Percentiles rank a stretch among this genome's conserved stretches.
Conservation (phyloP, 2,888 invertebrate species). For the Andrena bucephala region DNA sequence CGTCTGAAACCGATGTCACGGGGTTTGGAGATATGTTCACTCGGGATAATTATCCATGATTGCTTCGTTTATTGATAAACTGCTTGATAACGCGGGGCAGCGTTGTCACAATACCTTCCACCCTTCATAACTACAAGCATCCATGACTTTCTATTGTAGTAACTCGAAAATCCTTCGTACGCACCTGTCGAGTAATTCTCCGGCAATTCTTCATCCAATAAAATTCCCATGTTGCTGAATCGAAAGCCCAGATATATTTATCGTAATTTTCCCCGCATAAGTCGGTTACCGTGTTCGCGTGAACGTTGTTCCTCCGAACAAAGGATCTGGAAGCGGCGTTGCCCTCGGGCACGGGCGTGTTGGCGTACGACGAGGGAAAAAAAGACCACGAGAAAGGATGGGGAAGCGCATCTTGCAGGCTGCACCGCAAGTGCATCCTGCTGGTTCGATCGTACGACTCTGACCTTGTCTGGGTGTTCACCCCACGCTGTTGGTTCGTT, state of each 20-base stretch:
- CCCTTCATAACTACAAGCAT: too few relatives aligned
- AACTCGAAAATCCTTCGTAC: neutral
- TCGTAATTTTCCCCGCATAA: neutral
- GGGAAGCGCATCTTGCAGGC: constrained; percentile 42
- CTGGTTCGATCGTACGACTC: constrained; percentile 61
- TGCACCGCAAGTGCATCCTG: constrained; percentile 70
- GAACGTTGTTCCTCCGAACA: constrained; percentile 29
- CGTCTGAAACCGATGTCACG: neutral
- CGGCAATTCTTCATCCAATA: too few relatives aligned
- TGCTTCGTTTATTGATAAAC: too few relatives aligned
- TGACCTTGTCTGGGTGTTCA: constrained; percentile 81
- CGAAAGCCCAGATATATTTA: too few relatives aligned
- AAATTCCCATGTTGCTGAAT: too few relatives aligned
- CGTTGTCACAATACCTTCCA: too few relatives aligned
- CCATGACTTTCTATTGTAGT: neutral
- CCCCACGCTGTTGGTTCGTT: constrained; percentile 58
- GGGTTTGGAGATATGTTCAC: neutral
- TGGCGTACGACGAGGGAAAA: constrained; percentile 1
- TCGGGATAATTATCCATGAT: neutral
- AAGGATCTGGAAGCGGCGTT: constrained; percentile 13
- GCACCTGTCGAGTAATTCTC: neutral
- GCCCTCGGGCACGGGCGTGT: constrained; percentile 1
- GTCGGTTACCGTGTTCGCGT: neutral
- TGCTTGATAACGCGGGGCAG: too few relatives aligned
- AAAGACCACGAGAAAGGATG: neutral